Conservation (phyloP, 2,888 invertebrate species). For the Anticlea derivata region DNA sequence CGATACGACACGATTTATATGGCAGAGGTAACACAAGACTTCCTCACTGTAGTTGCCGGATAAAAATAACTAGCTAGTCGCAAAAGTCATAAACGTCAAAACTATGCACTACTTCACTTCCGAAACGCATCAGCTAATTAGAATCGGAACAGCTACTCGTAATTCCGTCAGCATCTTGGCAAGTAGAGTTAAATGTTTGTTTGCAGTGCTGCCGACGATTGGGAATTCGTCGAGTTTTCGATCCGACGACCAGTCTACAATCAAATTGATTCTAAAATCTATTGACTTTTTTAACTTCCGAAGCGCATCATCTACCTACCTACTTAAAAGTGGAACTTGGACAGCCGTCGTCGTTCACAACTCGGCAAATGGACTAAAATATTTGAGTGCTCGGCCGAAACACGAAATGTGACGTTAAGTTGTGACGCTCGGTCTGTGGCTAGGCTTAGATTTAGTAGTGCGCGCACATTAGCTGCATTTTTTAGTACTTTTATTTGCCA, state of each 20-base stretch:
- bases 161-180: constrained; percentile 30
- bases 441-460: too few species aligned
- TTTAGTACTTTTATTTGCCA: too few species aligned
- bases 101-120: constrained; percentile 11
- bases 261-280: constrained; percentile 2
- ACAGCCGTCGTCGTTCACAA: background rate
- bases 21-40: too few species aligned
- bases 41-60: background rate
- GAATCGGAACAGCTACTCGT: constrained; percentile 21
- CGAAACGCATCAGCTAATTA: constrained; percentile 26
- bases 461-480: too few species aligned
- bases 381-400: background rate
- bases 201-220: constrained; percentile 28
- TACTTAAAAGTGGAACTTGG: background rate
- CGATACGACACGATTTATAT: too few species aligned
- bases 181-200: constrained; percentile 38
- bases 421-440: too few species aligned
- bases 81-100: constrained; percentile 5
- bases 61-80: background rate
- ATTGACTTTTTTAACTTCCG: background rate
- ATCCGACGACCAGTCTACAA: constrained; percentile 9
- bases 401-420: too few species aligned
- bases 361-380: background rate
- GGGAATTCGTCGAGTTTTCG: background rate
- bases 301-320: background rate